These are phyloP conservation scores for Exocentrus adspersus DNA, from an alignment of 2,888 invertebrate genomes.

Conservation along the genomic window DNA sequence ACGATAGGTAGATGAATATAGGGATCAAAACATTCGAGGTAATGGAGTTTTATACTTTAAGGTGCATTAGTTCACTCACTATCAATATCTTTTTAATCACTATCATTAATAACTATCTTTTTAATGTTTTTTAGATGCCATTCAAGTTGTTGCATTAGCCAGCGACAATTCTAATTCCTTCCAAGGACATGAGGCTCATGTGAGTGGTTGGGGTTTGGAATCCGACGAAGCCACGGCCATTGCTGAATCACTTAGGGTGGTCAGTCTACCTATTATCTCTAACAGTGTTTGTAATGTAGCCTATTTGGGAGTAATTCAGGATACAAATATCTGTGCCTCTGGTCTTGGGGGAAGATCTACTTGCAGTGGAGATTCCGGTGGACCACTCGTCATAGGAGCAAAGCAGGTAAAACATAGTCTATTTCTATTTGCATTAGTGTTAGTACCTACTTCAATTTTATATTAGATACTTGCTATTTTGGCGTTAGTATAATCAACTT, in stretches of 20 bases:
- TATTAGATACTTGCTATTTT: too few relatives aligned
- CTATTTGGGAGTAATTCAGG: conserved; percentile 60
- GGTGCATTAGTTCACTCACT: not conserved
- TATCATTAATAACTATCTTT: too few relatives aligned
- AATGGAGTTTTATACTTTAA: not conserved
- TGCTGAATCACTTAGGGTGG: conserved; percentile 62
- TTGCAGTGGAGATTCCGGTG: conserved; percentile 66
- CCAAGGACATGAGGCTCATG: conserved; percentile 58
- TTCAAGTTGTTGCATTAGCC: conserved; percentile 61
- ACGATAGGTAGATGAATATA: not conserved
- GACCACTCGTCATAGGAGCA: conserved; percentile 48
- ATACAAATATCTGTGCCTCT: conserved; percentile 65
- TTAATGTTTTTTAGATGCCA: conserved; percentile 49
- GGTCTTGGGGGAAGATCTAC: conserved; percentile 63
- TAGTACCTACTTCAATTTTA: too few relatives aligned
- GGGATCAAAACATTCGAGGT: not conserved
- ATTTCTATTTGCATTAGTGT: too few relatives aligned
- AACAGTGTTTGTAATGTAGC: conserved; percentile 63
- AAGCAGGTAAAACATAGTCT: conserved; percentile 47
- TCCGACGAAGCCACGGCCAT: conserved; percentile 56
- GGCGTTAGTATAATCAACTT: too few relatives aligned
- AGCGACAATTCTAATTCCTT: conserved; percentile 55
- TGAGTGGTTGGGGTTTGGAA: conserved; percentile 66
- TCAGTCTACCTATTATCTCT: conserved; percentile 61
- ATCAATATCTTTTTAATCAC: too few relatives aligned